These are phyloP conservation scores for Platanista minor DNA, from an alignment of 2,113 vertebrate species.

Conservation along the genomic window DNA sequence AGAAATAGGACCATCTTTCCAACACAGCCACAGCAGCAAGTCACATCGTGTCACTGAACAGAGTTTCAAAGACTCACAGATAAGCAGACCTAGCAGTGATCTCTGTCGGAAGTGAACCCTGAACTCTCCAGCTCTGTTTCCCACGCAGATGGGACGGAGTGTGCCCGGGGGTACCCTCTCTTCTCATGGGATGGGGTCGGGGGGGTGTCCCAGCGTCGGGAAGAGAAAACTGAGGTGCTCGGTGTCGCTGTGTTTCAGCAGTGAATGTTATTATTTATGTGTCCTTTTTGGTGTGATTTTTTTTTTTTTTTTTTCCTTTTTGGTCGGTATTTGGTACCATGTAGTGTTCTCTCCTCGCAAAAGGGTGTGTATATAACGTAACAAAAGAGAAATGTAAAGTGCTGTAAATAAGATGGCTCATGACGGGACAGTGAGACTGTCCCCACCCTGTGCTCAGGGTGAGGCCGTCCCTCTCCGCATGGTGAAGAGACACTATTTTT, in stretches of 20 bases:
- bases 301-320: conserved; percentile 17
- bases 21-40: conserved; percentile 56
- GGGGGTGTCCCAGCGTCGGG: conserved; percentile 39
- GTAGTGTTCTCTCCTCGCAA: conserved; percentile 78
- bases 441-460: conserved; percentile 77
- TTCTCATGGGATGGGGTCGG: not conserved
- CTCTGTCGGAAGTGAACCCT: conserved; percentile 66
- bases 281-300: conserved; percentile 76
- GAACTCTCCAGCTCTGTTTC: conserved; percentile 69
- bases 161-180: conserved; percentile 52
- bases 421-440: conserved; percentile 72
- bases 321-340: conserved; percentile 78
- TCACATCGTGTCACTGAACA: conserved; percentile 60
- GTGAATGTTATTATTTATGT: conserved; percentile 85
- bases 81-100: conserved; percentile 37
- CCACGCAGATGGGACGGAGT: conserved; percentile 55
- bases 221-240: conserved; percentile 73
- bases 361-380: conserved; percentile 78
- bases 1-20: conserved; percentile 75
- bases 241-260: conserved; percentile 77
- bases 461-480: conserved; percentile 78
- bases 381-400: conserved; percentile 76
- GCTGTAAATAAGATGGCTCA: conserved; percentile 82
- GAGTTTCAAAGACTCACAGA: conserved; percentile 53
- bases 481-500: conserved; percentile 87